phyloP scores from a whole-genome alignment of 2,888 invertebrate genomes.

The Zaprionus lineosus region DNA sequence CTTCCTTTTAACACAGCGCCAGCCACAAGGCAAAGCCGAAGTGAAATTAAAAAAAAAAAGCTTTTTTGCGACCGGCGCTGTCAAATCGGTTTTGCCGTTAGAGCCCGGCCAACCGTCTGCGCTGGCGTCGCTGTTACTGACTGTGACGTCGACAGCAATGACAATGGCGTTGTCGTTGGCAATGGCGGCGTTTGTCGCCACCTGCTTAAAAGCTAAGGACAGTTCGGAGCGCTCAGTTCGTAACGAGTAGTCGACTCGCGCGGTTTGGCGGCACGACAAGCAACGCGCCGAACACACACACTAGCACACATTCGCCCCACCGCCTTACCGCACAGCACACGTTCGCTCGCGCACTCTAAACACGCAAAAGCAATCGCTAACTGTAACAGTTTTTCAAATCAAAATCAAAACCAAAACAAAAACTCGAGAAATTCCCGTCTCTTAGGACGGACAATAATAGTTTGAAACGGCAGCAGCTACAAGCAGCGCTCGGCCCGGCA shows the following conservation, averaged over 20 bases:
- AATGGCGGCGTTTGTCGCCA: constrained; percentile 36
- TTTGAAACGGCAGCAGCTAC: constrained; percentile 8
- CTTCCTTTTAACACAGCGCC: neutral
- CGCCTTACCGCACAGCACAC: constrained; percentile 2
- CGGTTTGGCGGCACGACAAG: constrained; percentile 57
- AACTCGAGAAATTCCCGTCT: neutral
- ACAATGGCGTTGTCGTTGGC: constrained; percentile 1
- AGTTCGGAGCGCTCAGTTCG: constrained; percentile 76
- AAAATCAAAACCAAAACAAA: constrained; percentile 6
- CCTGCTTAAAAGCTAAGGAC: constrained; percentile 82
- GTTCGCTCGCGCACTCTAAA: constrained; percentile 2
- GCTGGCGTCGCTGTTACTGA: constrained; percentile 51
- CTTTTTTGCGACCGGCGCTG: constrained; percentile 42
- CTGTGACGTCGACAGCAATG: too few relatives aligned
- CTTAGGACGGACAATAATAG: too few relatives aligned
- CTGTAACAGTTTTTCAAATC: constrained; percentile 46
- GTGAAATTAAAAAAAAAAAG: constrained; percentile 28
- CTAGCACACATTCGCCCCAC: neutral
- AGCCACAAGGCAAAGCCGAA: constrained; percentile 14
- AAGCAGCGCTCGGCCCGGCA: neutral
- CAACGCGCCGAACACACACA: too few relatives aligned
- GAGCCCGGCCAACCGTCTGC: constrained; percentile 31
- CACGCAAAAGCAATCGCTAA: constrained; percentile 19
- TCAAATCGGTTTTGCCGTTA: constrained; percentile 40
- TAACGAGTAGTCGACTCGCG: constrained; percentile 65